Percentiles rank a stretch among this genome's conserved stretches.
phyloP scores from a whole-genome alignment of 2,888 invertebrate genomes.

The Erebia palarica region DNA sequence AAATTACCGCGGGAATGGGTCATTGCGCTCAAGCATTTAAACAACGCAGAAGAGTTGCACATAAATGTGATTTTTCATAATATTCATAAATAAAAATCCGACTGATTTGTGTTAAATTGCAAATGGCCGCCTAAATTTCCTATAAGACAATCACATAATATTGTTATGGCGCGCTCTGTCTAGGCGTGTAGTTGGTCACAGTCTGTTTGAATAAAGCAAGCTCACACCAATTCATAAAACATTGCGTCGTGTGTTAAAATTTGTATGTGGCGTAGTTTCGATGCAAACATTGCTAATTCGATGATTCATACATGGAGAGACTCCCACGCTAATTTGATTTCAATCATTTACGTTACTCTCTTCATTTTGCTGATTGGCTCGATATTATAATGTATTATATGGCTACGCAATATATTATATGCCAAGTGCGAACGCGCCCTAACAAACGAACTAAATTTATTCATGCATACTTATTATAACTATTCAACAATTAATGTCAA shows the following conservation, averaged over 20 bases:
- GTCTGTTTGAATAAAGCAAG: neutral
- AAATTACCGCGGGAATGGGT: no score
- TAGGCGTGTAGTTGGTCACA: neutral
- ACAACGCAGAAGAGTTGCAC: neutral
- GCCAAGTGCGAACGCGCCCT: neutral
- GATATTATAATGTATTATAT: no score
- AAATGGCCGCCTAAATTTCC: constrained; percentile 9
- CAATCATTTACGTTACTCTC: no score
- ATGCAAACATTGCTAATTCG: no score
- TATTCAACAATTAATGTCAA: constrained; percentile 22
- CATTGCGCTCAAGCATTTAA: neutral
- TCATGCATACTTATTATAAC: constrained; percentile 14
- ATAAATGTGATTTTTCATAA: neutral
- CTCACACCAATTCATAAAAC: neutral
- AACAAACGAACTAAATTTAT: neutral
- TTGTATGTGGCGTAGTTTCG: neutral
- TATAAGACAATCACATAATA: neutral
- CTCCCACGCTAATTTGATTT: neutral
- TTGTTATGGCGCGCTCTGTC: neutral
- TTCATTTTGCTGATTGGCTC: no score
- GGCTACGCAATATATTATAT: neutral
- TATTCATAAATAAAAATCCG: neutral
- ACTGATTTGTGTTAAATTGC: neutral
- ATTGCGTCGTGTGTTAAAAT: neutral
- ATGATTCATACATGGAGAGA: neutral